Evolutionary conservation across 2,113 vertebrate species (phyloP), one percentile per base, ranked within the genome.

Genomic region (Octodon degus): DNA sequence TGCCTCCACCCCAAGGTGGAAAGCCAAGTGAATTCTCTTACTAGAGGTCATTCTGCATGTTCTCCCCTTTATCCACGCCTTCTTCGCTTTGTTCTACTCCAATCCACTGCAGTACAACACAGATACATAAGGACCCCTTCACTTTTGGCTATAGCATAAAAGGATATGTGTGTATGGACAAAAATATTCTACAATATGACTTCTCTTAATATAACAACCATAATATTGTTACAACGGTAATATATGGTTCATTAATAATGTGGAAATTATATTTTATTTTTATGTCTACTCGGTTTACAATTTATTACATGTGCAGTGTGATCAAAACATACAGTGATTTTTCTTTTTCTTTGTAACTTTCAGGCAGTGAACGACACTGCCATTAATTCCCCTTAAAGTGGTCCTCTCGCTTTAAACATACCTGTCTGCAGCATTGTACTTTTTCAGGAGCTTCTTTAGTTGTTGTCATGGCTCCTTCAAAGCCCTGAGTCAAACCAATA

Each of bases 1-100:
- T 60, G 63, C 12, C 77, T 80, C 34, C 19, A 53, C 65, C 47
- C 70, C 94, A 91, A 40, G 30, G 22, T 89, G 94, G 94, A 90
- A 92, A 89, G 81, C 25, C 50, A 92, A 68, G n/a, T n/a, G 32
- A 62, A 55, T 90, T 96, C 74, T 96, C 68, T 27, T 67, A 43
- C 72, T 60, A 58, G 67, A 32, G 65, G 65, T 40, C 17, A 40
- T 3, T 55, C 40, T 72, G 17, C 85, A 7, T 4, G 4, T 40
- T 5, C 40, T 50, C 47, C 43, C 13, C 37, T 88, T 91, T 87
- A 30, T 84, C 40, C 22, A 60, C n/a, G 34, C 19, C 37, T 81
- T 67, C 72, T 82, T 90, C 16, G 5, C 58, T 86, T 86, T 93
- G 24, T 82, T 89, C 55, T 84, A 93, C 16, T 68, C 81, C 82